Percentiles rank a stretch among this genome's conserved stretches.
These are phyloP conservation scores for Kuschelorhynchus macadamiae DNA, from an alignment of 2,888 invertebrate genomes.

Conservation along the genomic window DNA sequence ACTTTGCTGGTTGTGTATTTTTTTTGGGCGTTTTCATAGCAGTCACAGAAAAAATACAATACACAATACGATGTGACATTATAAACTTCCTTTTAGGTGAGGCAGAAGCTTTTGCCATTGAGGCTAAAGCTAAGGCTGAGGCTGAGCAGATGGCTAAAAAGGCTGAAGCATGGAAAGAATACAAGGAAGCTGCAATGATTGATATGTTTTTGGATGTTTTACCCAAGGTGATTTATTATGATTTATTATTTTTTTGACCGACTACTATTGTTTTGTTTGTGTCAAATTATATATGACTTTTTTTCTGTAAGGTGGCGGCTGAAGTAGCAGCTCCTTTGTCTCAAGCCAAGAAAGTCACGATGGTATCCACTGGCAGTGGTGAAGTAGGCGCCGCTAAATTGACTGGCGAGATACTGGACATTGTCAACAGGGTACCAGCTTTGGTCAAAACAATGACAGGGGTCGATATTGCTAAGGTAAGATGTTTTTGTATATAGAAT, in stretches of 20 bases:
- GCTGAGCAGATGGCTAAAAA: conserved; percentile 98
- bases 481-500: background rate
- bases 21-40: too few relatives aligned
- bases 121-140: conserved; percentile 95
- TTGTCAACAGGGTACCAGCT: conserved; percentile 92
- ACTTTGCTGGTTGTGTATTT: too few relatives aligned
- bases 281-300: too few relatives aligned
- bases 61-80: too few relatives aligned
- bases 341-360: conserved; percentile 94
- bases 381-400: conserved; percentile 95
- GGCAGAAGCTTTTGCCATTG: conserved; percentile 93
- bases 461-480: conserved; percentile 91
- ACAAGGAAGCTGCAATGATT: conserved; percentile 94
- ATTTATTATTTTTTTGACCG: background rate
- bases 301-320: conserved; percentile 86
- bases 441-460: conserved; percentile 94
- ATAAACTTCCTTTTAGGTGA: conserved; percentile 71
- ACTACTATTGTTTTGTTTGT: too few relatives aligned
- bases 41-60: too few relatives aligned
- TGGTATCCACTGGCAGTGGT: conserved; percentile 94
- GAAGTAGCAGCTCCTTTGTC: conserved; percentile 96
- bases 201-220: conserved; percentile 97
- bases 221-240: conserved; percentile 84
- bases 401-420: conserved; percentile 93
- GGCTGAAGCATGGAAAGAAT: conserved; percentile 97